These are phyloP conservation scores for Morpho deidamia DNA, from an alignment of 2,888 invertebrate genomes.

Conservation along the genomic window DNA sequence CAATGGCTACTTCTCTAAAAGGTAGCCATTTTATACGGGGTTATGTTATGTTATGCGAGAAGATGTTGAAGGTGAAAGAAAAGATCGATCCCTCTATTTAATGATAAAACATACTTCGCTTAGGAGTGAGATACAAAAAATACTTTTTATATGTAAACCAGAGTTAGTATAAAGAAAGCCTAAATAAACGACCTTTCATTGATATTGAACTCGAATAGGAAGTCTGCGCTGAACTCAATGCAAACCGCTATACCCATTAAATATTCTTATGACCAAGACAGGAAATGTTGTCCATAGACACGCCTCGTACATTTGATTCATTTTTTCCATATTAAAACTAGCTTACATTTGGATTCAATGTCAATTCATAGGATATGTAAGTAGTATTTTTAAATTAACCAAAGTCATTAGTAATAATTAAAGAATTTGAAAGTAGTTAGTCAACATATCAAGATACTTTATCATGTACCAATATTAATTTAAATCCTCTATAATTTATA, in stretches of 20 bases:
- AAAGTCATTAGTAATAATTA: background rate
- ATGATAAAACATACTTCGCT: no score
- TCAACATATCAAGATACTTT: background rate
- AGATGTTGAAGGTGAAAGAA: no score
- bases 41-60: no score
- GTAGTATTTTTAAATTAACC: background rate
- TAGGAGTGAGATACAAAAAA: background rate
- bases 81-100: no score
- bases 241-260: conserved; percentile 35
- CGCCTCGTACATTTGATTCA: background rate
- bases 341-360: conserved; percentile 18
- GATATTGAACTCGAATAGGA: conserved; percentile 30
- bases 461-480: background rate
- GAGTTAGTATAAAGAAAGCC: conserved; percentile 3
- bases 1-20: no score
- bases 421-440: conserved; percentile 17
- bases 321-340: background rate
- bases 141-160: background rate
- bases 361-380: conserved; percentile 9
- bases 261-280: conserved; percentile 11
- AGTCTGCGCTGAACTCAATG: conserved; percentile 39
- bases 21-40: no score
- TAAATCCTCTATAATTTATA: background rate
- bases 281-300: conserved; percentile 13
- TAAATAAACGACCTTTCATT: conserved; percentile 8